A percentile compares a stretch with the other conserved stretches of the same genome.
These are phyloP conservation scores for Ferrisia virgata DNA, from an alignment of 2,888 invertebrate genomes.

Conservation along the genomic window DNA sequence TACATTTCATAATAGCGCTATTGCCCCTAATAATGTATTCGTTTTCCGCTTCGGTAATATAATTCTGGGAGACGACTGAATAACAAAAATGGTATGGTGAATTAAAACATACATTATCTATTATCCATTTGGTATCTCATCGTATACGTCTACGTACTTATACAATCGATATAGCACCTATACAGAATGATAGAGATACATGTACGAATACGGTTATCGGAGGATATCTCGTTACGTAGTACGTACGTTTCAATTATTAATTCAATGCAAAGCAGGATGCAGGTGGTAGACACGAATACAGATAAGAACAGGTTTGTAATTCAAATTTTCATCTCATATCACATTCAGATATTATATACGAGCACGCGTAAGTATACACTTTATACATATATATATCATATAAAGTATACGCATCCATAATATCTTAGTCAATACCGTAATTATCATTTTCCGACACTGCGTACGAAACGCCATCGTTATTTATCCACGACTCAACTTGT, in stretches of 20 bases:
- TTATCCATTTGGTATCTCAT: background rate
- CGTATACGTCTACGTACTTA: background rate
- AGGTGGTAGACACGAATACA: conserved; percentile 24
- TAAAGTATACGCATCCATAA: background rate
- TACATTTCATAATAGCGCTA: conserved; percentile 69
- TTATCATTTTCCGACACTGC: conserved; percentile 56
- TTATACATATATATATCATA: background rate
- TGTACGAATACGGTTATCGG: conserved; percentile 15
- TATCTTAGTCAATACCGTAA: conserved; percentile 47
- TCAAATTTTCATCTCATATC: conserved; percentile 17
- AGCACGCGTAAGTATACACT: background rate
- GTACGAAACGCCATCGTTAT: conserved; percentile 72
- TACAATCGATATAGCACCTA: background rate
- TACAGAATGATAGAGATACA: no score
- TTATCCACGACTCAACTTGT: conserved; percentile 80
- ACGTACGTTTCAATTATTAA: conserved; percentile 21
- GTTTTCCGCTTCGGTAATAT: conserved; percentile 68
- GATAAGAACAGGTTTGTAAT: conserved; percentile 19
- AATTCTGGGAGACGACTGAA: conserved; percentile 68
- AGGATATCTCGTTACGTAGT: background rate
- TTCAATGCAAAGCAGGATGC: conserved; percentile 30
- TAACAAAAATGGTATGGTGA: conserved; percentile 19
- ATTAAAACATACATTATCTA: background rate
- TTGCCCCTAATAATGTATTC: conserved; percentile 72
- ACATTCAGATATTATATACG: background rate